Conservation (phyloP, 1,140 invertebrate genomes). For the Ganaspis sp. region DNA sequence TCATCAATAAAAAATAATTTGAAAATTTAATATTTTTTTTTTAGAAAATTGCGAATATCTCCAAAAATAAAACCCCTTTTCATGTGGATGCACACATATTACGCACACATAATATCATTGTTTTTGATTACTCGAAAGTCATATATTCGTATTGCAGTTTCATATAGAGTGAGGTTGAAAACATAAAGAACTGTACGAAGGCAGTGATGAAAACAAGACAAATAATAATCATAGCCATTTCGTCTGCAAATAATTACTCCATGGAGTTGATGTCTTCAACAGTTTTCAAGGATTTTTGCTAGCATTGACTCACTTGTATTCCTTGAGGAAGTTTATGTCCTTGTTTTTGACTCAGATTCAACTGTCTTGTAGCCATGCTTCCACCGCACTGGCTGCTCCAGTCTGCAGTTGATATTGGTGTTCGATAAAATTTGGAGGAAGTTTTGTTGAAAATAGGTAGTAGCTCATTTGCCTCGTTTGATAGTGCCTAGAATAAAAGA, state of each 20-base stretch:
- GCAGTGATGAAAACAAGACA: slow-evolving; percentile 38
- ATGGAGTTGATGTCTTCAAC: slow-evolving; percentile 32
- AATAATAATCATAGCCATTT: background rate
- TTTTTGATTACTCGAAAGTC: too few relatives aligned
- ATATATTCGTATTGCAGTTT: too few relatives aligned
- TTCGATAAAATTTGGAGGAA: slow-evolving; percentile 91
- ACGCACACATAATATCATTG: too few relatives aligned
- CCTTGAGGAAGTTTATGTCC: slow-evolving; percentile 67
- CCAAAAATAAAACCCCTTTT: too few relatives aligned
- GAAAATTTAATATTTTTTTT: too few relatives aligned
- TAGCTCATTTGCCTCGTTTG: slow-evolving; percentile 96
- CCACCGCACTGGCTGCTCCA: slow-evolving; percentile 83
- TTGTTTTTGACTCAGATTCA: slow-evolving; percentile 66
- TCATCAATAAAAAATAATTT: too few relatives aligned
- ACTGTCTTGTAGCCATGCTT: slow-evolving; percentile 69
- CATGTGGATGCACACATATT: too few relatives aligned
- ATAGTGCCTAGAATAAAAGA: slow-evolving; percentile 84
- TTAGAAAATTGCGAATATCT: too few relatives aligned
- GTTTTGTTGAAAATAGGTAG: slow-evolving; percentile 98
- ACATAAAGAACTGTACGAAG: slow-evolving; percentile 7
- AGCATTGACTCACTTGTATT: slow-evolving; percentile 64
- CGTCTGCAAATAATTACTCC: slow-evolving; percentile 29
- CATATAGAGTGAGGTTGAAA: too few relatives aligned
- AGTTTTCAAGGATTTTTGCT: slow-evolving; percentile 51
- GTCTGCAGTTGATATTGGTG: slow-evolving; percentile 87